These are phyloP conservation scores for Agonopterix subpropinquella DNA, from an alignment of 2,888 invertebrate genomes.

Conservation along the genomic window DNA sequence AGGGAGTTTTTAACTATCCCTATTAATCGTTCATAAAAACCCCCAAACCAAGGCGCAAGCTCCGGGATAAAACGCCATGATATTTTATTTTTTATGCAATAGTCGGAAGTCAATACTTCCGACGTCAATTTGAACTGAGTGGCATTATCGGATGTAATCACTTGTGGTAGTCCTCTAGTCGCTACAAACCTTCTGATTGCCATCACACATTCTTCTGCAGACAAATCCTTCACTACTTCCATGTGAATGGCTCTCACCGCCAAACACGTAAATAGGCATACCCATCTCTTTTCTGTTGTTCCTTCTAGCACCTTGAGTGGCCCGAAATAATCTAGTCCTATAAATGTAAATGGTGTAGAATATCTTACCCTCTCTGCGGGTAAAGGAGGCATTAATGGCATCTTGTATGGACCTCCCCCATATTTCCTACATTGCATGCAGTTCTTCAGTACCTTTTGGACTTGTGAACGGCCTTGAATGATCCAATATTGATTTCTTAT, in stretches of 20 bases:
- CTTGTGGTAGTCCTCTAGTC: constrained; percentile 4
- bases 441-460: constrained; percentile 5
- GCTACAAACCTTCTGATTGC: constrained; percentile 10
- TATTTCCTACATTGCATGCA: constrained; percentile 8
- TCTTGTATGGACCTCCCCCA: constrained; percentile 8
- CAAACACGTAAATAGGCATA: constrained; percentile 13
- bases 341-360: constrained; percentile 5
- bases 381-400: constrained; percentile 10
- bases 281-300: constrained; percentile 9
- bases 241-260: constrained; percentile 10
- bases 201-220: constrained; percentile 11
- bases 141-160: constrained; percentile 13
- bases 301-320: neutral
- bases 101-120: constrained; percentile 7
- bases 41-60: constrained; percentile 16
- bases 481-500: constrained; percentile 6
- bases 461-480: constrained; percentile 3
- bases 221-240: constrained; percentile 8
- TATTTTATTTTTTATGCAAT: constrained; percentile 6
- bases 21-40: constrained; percentile 15
- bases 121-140: constrained; percentile 6
- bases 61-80: constrained; percentile 15
- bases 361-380: constrained; percentile 6
- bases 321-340: constrained; percentile 10
- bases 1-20: constrained; percentile 8